These are phyloP conservation scores for Gymnopithys bicolor DNA, from an alignment of 2,797 vertebrate species.

Conservation along the genomic window DNA sequence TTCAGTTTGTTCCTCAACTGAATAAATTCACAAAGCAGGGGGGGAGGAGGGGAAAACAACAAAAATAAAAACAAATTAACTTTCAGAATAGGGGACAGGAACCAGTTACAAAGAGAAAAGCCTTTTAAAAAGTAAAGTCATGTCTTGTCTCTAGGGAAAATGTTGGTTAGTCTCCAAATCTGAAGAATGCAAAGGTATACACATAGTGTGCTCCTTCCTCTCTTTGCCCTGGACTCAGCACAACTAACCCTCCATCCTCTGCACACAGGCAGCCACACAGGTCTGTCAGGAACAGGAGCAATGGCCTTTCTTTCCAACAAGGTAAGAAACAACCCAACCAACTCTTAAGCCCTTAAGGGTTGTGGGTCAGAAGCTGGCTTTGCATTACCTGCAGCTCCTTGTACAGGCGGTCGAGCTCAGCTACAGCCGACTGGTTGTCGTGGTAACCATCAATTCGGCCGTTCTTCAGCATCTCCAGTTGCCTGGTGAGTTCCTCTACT, in stretches of 20 bases:
- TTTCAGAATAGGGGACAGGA: conserved; percentile 8
- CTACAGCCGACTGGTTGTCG: conserved; percentile 83
- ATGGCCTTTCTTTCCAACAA: fast-evolving
- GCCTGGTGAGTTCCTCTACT: conserved; percentile 91
- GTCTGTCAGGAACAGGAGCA: neutral
- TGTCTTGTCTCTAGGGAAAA: neutral
- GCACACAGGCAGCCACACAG: fast-evolving
- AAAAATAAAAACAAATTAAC: conserved; percentile 53
- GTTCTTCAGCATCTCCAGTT: conserved; percentile 90
- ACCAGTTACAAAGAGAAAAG: neutral
- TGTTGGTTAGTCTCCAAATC: neutral
- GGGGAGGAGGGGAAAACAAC: neutral
- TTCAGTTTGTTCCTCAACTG: conserved; percentile 94
- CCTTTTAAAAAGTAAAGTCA: conserved; percentile 10
- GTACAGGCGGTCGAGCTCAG: conserved; percentile 91
- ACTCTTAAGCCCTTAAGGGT: neutral
- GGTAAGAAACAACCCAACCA: neutral
- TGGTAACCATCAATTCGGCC: conserved; percentile 86
- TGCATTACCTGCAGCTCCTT: conserved; percentile 90
- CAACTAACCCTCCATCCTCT: neutral
- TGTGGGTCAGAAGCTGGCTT: neutral
- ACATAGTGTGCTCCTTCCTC: neutral
- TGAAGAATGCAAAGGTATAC: neutral
- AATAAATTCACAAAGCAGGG: conserved; percentile 56
- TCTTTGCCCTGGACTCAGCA: neutral